These are phyloP conservation scores for Arctia plantaginis DNA, from an alignment of 2,888 invertebrate species.

Conservation along the genomic window DNA sequence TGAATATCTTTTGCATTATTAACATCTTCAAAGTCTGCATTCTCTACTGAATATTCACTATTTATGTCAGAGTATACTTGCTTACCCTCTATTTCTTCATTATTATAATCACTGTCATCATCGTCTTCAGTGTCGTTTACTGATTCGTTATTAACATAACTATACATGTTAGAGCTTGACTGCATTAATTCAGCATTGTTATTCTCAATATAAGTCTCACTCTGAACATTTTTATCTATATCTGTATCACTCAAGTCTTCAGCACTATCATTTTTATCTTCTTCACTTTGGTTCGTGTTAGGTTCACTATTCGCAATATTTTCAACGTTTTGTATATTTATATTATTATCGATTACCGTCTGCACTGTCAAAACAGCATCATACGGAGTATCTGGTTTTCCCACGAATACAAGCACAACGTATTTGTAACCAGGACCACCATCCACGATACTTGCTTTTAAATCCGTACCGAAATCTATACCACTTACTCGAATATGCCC, in stretches of 20 bases:
- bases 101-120: slow-evolving; percentile 29
- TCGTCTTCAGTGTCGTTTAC: slow-evolving; percentile 40
- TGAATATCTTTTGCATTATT: slow-evolving; percentile 45
- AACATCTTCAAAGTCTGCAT: slow-evolving; percentile 17
- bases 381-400: slow-evolving; percentile 71
- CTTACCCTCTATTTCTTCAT: slow-evolving; percentile 27
- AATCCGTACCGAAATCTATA: slow-evolving; percentile 78
- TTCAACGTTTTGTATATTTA: slow-evolving; percentile 35
- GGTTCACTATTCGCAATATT: slow-evolving; percentile 31
- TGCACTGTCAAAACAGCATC: slow-evolving; percentile 78
- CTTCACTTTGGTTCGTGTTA: slow-evolving; percentile 42
- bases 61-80: slow-evolving; percentile 33
- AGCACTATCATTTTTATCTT: slow-evolving; percentile 56
- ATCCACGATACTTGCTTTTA: slow-evolving; percentile 77
- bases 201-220: slow-evolving; percentile 42
- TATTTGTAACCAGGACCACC: slow-evolving; percentile 82
- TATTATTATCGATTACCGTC: slow-evolving; percentile 57
- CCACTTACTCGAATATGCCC: slow-evolving; percentile 79
- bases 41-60: slow-evolving; percentile 19
- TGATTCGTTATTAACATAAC: slow-evolving; percentile 60
- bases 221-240: slow-evolving; percentile 46
- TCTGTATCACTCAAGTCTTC: slow-evolving; percentile 62
- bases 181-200: slow-evolving; percentile 62
- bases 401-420: slow-evolving; percentile 75
- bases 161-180: slow-evolving; percentile 67